These are phyloP conservation scores for Phaethornis superciliosus DNA, from an alignment of 2,113 vertebrate genomes.

Conservation along the genomic window DNA sequence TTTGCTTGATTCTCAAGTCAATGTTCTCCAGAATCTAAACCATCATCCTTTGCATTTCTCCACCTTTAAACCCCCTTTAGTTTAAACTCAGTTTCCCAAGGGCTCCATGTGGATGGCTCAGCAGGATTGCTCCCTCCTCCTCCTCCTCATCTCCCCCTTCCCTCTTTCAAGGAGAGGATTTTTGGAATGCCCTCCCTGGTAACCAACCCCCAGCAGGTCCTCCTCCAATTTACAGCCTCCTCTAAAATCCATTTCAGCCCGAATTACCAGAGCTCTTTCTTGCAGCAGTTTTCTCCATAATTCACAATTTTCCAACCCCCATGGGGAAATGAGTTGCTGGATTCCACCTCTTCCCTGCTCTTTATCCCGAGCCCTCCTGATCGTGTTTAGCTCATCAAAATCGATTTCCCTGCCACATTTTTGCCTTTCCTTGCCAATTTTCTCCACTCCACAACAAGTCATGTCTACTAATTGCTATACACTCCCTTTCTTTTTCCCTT, in stretches of 20 bases:
- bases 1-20: not conserved
- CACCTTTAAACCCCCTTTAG: not conserved
- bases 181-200: not conserved
- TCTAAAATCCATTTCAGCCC: not conserved
- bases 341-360: not conserved
- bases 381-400: conserved; percentile 27
- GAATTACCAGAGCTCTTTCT: not conserved
- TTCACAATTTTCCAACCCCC: conserved; percentile 23
- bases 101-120: conserved; percentile 20
- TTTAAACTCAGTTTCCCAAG: not conserved
- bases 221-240: too few species aligned
- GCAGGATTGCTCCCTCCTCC: conserved; percentile 34
- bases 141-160: conserved; percentile 41
- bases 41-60: not conserved
- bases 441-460: not conserved
- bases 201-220: not conserved
- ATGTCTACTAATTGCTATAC: conserved; percentile 24
- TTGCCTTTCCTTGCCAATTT: conserved; percentile 32
- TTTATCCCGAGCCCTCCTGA: conserved; percentile 17
- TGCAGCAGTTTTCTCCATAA: conserved; percentile 42
- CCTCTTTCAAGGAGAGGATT: not conserved
- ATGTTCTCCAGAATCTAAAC: not conserved
- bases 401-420: conserved; percentile 39
- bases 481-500: not conserved
- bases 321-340: not conserved